phyloP scores from a whole-genome alignment of 2,113 vertebrate genomes.

The Nyctibius bracteatus region DNA sequence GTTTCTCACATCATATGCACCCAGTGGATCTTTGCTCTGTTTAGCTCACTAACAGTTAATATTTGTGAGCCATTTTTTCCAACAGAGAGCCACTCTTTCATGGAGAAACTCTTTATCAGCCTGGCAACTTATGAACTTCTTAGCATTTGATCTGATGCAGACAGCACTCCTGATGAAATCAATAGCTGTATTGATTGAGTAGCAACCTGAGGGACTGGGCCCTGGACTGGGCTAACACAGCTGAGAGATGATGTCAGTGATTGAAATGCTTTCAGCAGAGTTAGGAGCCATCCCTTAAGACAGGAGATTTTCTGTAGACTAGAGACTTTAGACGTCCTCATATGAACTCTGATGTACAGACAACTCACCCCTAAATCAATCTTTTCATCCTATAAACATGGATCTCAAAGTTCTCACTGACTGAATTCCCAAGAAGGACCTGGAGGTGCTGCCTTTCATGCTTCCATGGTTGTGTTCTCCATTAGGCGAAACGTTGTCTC shows the following conservation, averaged over 20 bases:
- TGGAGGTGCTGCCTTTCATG: background rate
- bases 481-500: background rate
- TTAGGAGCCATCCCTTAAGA: background rate
- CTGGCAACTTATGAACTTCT: constrained; percentile 5
- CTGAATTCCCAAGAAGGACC: background rate
- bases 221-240: background rate
- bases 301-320: background rate
- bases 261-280: constrained; percentile 18
- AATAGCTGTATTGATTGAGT: constrained; percentile 5
- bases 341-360: background rate
- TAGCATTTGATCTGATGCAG: constrained; percentile 22
- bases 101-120: constrained; percentile 23
- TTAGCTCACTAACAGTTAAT: background rate
- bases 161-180: constrained; percentile 21
- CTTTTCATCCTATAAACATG: background rate
- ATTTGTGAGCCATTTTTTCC: background rate
- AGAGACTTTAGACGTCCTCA: background rate
- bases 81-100: background rate
- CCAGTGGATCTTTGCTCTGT: background rate
- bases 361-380: background rate
- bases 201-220: background rate
- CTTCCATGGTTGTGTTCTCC: background rate
- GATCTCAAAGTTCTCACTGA: background rate
- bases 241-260: background rate
- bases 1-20: background rate